Evolutionary conservation across 30 jellyfish, hydroid and myxozoan species (phyloP), one percentile per base, ranked within the genome.

Genomic region (Aurelia sp.): DNA sequence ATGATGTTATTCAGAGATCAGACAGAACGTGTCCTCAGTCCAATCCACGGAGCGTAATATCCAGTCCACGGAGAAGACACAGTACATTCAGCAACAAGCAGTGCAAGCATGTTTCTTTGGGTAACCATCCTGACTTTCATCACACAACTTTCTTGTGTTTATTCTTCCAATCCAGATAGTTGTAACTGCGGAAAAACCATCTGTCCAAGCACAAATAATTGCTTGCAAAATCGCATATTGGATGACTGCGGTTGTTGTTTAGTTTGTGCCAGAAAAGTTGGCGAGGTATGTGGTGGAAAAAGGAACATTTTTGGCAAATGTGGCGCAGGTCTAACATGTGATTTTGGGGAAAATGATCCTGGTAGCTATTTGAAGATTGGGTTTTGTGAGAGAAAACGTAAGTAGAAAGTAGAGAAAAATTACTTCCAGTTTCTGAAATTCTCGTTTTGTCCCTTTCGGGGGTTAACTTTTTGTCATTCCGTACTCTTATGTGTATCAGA

Each of bases 191-290:
- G 50, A 10, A 37, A 60, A 41, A 63, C 63, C 66, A 41, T 35
- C 13, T 76, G 86, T 15, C 86, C 86, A 13, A 31, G 20, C 19
- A 44, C 27, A 18, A 64, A 50, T 6, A 31, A 66, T 33, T 60
- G 53, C 30, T 62, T 61, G n/a, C 66, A 22, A 22, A 58, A 40
- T 27, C 44, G 74, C 18, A 52, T 73, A 2, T 22, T 48, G 17
- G 91, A 69, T 62, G 44, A 60, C 4, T 81, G 91, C 68, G 91
- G 84, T 13, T 81, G 91, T 60, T 81, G 91, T 62, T 81, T 8
- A 5, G 91, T 81, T 16, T 81, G 91, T 65, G 63, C 12, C 31
- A 48, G 65, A n/a, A 81, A 21, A 48, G 84, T 51, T 9, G 79
- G 72, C 82, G 91, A 81, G 48, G 48, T 66, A 20, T 81, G 91